Evolutionary conservation across 2,888 invertebrate genomes (phyloP).

Genomic region (Sphaerophoria rueppellii): DNA sequence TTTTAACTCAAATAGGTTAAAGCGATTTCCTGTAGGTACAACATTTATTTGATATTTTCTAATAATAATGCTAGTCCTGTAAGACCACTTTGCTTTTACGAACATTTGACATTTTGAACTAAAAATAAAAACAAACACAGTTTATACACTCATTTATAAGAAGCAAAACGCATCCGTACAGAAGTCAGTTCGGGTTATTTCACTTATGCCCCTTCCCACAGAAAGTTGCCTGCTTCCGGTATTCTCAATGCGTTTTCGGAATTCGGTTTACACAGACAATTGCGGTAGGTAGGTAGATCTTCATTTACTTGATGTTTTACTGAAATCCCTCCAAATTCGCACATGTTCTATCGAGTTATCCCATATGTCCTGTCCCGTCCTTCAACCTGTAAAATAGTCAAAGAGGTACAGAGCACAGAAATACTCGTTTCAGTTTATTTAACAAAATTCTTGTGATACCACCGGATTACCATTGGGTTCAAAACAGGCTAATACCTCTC

Average conservation of each 20-base stretch:
- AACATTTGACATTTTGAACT: too few species aligned
- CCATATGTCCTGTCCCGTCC: background rate
- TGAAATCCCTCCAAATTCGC: background rate
- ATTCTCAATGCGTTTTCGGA: conserved; percentile 3
- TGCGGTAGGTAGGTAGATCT: conserved; percentile 9
- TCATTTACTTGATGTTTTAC: conserved; percentile 19
- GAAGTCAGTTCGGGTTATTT: background rate
- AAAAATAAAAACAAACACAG: background rate
- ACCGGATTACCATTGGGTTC: conserved; percentile 38
- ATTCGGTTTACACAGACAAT: background rate
- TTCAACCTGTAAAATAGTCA: conserved; percentile 3
- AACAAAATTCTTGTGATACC: conserved; percentile 41
- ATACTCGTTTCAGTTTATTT: conserved; percentile 4
- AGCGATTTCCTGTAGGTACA: too few species aligned
- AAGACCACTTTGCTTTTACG: too few species aligned
- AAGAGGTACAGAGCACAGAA: background rate
- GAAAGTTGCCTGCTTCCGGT: background rate
- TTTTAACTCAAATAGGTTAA: too few species aligned
- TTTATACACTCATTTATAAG: background rate
- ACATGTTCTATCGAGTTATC: background rate
- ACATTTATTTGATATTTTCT: too few species aligned
- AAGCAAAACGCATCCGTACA: background rate
- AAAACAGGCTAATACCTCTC: background rate
- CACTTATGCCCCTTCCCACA: background rate
- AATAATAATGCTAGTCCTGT: too few species aligned